Conservation (phyloP, 1,140 invertebrate species). For the Ruditapes philippinarum region DNA sequence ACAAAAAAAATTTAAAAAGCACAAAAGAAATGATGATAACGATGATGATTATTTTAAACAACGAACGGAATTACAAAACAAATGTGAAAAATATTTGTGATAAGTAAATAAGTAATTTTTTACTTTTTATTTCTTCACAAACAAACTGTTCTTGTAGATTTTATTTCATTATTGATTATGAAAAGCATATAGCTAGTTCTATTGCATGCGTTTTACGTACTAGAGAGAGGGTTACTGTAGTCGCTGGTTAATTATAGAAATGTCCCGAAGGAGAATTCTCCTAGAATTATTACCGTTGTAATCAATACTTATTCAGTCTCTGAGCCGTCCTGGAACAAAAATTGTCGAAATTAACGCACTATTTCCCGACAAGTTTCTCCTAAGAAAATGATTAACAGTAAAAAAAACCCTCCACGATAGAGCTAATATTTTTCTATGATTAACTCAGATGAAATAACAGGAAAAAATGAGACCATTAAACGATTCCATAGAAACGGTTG, state of each 20-base stretch:
- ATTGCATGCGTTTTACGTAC: background rate
- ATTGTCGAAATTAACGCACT: background rate
- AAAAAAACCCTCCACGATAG: background rate
- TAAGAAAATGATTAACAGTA: conserved; percentile 1
- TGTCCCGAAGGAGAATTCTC: conserved; percentile 2
- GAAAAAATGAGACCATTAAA: conserved; percentile 6
- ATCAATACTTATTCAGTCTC: conserved; percentile 10
- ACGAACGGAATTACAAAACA: too few relatives aligned
- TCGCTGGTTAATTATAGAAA: conserved; percentile 31
- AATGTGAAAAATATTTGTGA: too few relatives aligned
- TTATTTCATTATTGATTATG: too few relatives aligned
- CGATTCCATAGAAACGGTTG: too few relatives aligned
- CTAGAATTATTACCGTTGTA: background rate
- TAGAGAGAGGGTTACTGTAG: background rate
- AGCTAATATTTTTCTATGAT: conserved; percentile 15
- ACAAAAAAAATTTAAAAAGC: too few relatives aligned
- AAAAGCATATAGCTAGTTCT: too few relatives aligned
- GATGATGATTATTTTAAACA: too few relatives aligned
- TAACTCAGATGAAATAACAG: background rate
- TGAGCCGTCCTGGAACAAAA: background rate
- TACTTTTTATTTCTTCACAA: conserved; percentile 14
- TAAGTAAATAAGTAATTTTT: too few relatives aligned
- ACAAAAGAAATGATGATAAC: too few relatives aligned
- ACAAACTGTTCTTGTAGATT: background rate
- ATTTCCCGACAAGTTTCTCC: conserved; percentile 18